These are phyloP conservation scores for Heterotis niloticus DNA, from an alignment of 2,113 vertebrate species.

Conservation along the genomic window DNA sequence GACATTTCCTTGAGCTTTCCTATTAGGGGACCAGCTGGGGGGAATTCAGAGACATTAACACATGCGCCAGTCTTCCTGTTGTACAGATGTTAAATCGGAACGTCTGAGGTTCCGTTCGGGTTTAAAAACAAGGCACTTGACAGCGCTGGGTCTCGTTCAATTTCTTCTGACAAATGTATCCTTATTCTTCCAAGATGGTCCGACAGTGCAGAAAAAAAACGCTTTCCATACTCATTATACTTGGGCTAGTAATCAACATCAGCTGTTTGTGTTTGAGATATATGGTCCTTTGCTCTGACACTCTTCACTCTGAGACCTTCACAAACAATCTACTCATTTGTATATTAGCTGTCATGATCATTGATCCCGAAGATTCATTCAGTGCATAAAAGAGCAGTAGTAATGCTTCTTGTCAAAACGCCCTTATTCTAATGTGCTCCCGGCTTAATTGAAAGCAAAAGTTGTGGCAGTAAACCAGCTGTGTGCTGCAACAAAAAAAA, in stretches of 20 bases:
- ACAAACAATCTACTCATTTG: not conserved
- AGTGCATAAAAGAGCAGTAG: constrained; percentile 7
- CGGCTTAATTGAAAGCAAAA: constrained; percentile 25
- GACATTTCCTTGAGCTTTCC: constrained; percentile 9
- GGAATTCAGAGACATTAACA: constrained; percentile 40
- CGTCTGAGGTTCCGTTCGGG: constrained; percentile 35
- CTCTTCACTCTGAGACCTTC: not conserved
- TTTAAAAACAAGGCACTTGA: constrained; percentile 32
- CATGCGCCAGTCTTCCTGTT: constrained; percentile 46
- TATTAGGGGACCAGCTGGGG: constrained; percentile 47
- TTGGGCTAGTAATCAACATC: not conserved
- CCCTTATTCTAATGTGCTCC: not conserved
- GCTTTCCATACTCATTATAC: not conserved
- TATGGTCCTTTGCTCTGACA: not conserved
- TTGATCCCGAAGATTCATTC: constrained; percentile 16
- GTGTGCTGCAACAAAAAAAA: not conserved
- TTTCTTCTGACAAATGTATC: constrained; percentile 14
- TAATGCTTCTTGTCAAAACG: constrained; percentile 9
- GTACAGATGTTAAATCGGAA: constrained; percentile 56
- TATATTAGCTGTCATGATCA: constrained; percentile 18
- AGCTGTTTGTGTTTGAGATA: not conserved
- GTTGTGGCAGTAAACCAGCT: constrained; percentile 6
- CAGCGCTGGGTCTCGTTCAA: constrained; percentile 7
- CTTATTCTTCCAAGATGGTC: constrained; percentile 13
- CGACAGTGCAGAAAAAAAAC: constrained; percentile 5